phyloP scores from a whole-genome alignment of 1,140 invertebrate species.

The Ostrea edulis region DNA sequence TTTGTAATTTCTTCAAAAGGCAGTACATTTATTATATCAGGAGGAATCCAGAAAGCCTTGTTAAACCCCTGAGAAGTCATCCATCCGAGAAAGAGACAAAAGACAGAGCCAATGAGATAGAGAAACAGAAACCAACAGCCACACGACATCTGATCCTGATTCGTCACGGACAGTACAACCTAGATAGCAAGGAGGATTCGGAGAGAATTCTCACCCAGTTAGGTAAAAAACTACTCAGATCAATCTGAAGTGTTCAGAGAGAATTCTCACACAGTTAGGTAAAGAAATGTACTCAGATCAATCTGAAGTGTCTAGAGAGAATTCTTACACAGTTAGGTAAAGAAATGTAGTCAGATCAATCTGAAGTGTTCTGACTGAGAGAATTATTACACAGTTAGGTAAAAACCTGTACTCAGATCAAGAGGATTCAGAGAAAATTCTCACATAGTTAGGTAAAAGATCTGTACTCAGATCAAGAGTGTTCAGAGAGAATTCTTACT shows the following conservation, averaged over 20 bases:
- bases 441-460: no score
- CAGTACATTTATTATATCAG: slow-evolving; percentile 80
- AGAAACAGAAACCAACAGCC: slow-evolving; percentile 84
- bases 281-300: slow-evolving; percentile 41
- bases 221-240: slow-evolving; percentile 82
- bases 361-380: no score
- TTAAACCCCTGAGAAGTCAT: slow-evolving; percentile 84
- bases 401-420: no score
- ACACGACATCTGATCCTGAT: slow-evolving; percentile 93
- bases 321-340: slow-evolving; percentile 88
- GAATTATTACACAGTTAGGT: no score
- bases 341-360: no score
- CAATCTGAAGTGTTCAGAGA: neutral
- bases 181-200: slow-evolving; percentile 86
- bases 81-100: slow-evolving; percentile 74
- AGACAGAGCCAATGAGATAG: slow-evolving; percentile 69
- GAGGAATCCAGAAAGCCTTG: slow-evolving; percentile 86
- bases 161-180: slow-evolving; percentile 96
- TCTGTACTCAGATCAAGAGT: no score
- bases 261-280: no score
- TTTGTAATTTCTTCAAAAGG: no score
- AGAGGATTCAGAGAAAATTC: no score
- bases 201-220: slow-evolving; percentile 89
- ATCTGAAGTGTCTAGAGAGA: no score
- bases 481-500: no score